These are phyloP conservation scores for Aythya baeri DNA, from an alignment of 2,113 vertebrate genomes.

Conservation along the genomic window DNA sequence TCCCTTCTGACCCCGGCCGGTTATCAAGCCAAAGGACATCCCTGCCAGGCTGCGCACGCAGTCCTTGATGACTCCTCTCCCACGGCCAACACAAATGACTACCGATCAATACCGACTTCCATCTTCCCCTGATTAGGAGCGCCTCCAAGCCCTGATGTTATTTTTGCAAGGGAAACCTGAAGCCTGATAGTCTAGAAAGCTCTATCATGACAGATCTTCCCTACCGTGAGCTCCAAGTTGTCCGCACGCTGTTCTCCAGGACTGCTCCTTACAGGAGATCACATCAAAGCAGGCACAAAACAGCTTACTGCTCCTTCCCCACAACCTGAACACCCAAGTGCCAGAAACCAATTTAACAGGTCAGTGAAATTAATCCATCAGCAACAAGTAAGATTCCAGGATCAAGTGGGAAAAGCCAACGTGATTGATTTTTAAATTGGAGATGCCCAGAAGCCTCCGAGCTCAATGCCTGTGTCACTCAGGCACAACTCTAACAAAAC, in stretches of 20 bases:
- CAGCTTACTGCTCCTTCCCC: neutral
- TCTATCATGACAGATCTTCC: neutral
- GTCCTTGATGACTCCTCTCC: neutral
- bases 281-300: neutral
- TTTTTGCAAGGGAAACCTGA: neutral
- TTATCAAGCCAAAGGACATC: constrained; percentile 17
- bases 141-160: neutral
- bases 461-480: neutral
- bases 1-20: constrained; percentile 17
- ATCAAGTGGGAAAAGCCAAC: neutral
- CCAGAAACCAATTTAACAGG: neutral
- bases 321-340: neutral
- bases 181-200: neutral
- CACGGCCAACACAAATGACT: neutral
- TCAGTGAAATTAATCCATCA: neutral
- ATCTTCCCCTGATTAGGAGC: neutral
- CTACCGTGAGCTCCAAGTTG: neutral
- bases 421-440: neutral
- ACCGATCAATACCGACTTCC: neutral
- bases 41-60: neutral
- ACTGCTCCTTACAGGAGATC: neutral
- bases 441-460: neutral
- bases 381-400: neutral
- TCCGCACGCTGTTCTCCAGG: neutral
- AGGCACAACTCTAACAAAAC: neutral